Percentiles rank a stretch among this genome's conserved stretches.
Conservation (phyloP, 2,797 vertebrate genomes). For the Pelobates cultripes region DNA sequence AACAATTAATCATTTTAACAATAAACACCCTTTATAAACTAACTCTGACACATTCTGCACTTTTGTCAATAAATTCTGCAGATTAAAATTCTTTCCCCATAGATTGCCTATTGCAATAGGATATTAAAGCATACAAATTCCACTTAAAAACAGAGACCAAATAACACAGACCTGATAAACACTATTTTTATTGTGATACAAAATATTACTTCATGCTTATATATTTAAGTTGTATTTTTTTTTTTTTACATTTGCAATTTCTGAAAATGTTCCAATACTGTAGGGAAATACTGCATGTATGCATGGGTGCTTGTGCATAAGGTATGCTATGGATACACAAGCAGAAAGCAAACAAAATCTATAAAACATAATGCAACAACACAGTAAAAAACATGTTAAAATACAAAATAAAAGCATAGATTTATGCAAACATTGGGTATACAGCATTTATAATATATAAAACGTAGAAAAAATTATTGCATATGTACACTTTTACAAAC, state of each 20-base stretch:
- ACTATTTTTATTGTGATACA: not conserved
- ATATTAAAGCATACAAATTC: no score
- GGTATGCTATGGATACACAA: not conserved
- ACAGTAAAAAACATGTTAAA: not conserved
- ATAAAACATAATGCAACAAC: not conserved
- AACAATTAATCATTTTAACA: no score
- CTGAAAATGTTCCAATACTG: slow-evolving; percentile 1
- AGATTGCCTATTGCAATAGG: no score
- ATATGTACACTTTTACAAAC: slow-evolving; percentile 64
- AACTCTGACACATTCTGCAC: no score
- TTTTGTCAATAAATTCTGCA: no score
- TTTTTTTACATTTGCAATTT: not conserved
- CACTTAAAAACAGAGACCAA: not conserved
- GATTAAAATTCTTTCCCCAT: no score
- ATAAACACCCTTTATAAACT: no score
- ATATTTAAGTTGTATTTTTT: not conserved
- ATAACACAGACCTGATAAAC: not conserved
- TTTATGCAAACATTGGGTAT: not conserved
- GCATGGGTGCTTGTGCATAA: not conserved
- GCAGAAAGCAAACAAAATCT: not conserved
- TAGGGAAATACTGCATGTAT: not conserved
- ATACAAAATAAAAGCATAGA: not conserved
- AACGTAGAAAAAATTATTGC: slow-evolving; percentile 52
- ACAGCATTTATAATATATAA: not conserved
- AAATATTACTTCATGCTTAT: not conserved